Base-by-base conservation (phyloP, 1,140 invertebrate genomes). In the Aphelinus atriplicis region DNA sequence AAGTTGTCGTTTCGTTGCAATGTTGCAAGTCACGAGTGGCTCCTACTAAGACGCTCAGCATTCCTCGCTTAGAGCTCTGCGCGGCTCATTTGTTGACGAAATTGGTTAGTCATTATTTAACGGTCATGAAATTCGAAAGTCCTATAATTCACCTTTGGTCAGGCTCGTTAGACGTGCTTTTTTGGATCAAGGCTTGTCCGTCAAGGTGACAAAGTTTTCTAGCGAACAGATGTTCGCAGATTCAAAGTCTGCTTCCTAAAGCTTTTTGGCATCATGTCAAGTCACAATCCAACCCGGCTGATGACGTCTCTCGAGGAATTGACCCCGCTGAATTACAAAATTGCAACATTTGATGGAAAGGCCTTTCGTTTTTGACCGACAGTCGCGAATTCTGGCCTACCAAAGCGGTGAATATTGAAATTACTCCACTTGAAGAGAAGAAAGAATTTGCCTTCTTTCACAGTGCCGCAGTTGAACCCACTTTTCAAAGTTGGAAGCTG, bases 191-290 rank as follows among this genome's bases (percentile, higher is more conserved):
- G 46, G 81, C 77, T 50, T 77, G 78, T 9, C 61, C 76, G 51
- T 76, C 62, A 48, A 78, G 57, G 65, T 86, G 82, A 81, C 81
- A 84, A 58, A 79, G 66, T 9, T 88, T 85, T 69, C 81, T 88
- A 0, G 81, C 81, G 5, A 84, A 88, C 56, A 68, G 85, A 53
- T 80, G 84, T 0, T 65, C 70, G 5, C 80, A 83, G 73, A 86
- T 87, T 9, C 76, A 80, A 47, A 63, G 80, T 43, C 46, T 75
- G 1, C 71, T 82, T 43, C 70, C 76, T 2, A 42, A 71, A 1
- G 60, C 71, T 57, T 56, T 79, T 7, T 85, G 84, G 84, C 53
- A 75, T 48, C 78, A 85, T 61, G 74, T 84, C 2, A 45, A 46
- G 7, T 78, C 80, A 1, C 56, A 73, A 6, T 72, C 79, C 5